Base-by-base conservation (phyloP, 1,140 invertebrate species). In the Leptopilina clavipes region DNA sequence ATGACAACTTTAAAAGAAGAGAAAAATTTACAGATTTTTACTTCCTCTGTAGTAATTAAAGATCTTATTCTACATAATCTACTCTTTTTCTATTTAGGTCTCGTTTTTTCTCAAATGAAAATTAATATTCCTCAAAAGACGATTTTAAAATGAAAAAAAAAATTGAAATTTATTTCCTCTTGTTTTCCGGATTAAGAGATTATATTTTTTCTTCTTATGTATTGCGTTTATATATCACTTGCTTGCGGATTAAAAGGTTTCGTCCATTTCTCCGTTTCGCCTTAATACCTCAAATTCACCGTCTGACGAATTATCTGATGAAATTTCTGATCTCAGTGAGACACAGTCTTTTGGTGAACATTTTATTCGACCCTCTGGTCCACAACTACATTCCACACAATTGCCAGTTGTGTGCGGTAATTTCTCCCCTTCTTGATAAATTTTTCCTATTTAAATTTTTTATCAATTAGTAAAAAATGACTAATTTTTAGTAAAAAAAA, bases 371-470 rank as follows among this genome's bases (percentile, higher is more conserved):
- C 92, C 93, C 79, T 91, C 92, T 73, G 91, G 87, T 70, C 92
- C 93, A 81, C 93, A 94, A 80, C 92, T 91, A 85, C 93, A 94
- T 86, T 94, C 93, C 76, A 94, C 89, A 85, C 93, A 94, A 81
- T 94, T 94, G 74, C 93, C 93, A 70, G 93, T 94, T 76, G 93
- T 92, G 79, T 93, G 92, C 6, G 93, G 93, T 70, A 94, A 88
- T 74, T 91, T 90, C 80, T 93, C 93, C 11, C 93, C 93, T 70
- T 93, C 89, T 79, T 90, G 90, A 84, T 94, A 94, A 82, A 92
- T 90, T 70, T 91, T 91, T 71, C 93, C 93, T 94, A n/a, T n/a
- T 86, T 19, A 83, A 86, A 76, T 56, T 72, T 31, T 31, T 31
- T 2, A n/a, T n/a, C n/a, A n/a, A n/a, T n/a, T n/a, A n/a, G n/a